Evolutionary conservation across 2,888 invertebrate species (phyloP), one percentile per base, ranked within the genome.

Genomic region (Epinotia ramella): DNA sequence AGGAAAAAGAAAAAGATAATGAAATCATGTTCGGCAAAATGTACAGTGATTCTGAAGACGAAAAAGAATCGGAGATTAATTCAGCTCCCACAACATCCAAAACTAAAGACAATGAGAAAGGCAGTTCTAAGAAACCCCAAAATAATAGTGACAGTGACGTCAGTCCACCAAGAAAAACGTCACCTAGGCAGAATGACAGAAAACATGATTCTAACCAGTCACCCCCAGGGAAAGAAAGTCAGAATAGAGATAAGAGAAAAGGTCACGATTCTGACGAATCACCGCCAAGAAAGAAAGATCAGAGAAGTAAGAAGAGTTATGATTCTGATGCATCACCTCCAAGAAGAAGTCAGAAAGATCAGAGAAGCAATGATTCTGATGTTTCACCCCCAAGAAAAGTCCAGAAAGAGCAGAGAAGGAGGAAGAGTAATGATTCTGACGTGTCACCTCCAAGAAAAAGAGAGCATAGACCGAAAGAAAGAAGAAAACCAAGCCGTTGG

Each of bases 11-110:
- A 78, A 92, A 94, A 83, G 93, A 94, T 63, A 94, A 93, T 84
- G 91, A 92, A 84, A 64, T 93, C 3, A 84, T 92, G 16, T 94
- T 93, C 78, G 94, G 94, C 0, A 94, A 94, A 89, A 94, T 94
- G 94, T 94, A 92, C 83, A 94, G 94, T 78, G 94, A 94, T 72
- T 91, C 93, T 0, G 94, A 94, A 81, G 93, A 94, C 80, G 94
- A 94, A 12, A 81, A 86, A 59, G 84, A 72, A 3, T 7, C 57
- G 2, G 72, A 71, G 4, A 46, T 74, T 62, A 53, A 68, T 7
- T 64, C 66, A 76, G 60, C 63, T 46, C 24, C 60, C 18, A 62
- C 67, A 40, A 24, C 18, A 16, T 33, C 46, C 18, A 63, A 68
- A 2, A 20, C 1, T 56, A 53, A 53, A 44, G 67, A 63, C 13